Conservation (phyloP, 2,888 invertebrate species). For the Tetheella fluctuosa region DNA sequence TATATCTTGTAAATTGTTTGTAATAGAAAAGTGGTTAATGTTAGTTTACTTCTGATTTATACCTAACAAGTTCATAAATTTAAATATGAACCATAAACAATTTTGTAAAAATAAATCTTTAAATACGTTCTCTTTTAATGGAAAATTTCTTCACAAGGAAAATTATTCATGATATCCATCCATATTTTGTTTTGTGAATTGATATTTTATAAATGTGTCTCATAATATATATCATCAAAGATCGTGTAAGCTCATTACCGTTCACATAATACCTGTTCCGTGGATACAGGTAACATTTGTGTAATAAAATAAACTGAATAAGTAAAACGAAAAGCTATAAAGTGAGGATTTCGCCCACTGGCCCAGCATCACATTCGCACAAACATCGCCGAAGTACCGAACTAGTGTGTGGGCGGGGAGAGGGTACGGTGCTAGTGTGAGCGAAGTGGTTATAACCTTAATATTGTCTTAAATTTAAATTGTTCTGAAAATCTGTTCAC, state of each 20-base stretch:
- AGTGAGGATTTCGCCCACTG: conserved; percentile 74
- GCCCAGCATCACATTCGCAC: conserved; percentile 59
- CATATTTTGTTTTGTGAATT: neutral
- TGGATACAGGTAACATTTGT: conserved; percentile 33
- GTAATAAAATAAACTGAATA: conserved; percentile 63
- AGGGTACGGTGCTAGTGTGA: conserved; percentile 33
- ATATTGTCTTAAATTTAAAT: no score
- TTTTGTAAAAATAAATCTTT: no score
- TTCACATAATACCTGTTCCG: conserved; percentile 26
- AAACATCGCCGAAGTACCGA: conserved; percentile 59
- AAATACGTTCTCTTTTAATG: no score
- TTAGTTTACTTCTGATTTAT: no score
- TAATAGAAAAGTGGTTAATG: no score
- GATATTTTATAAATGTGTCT: neutral
- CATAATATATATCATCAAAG: conserved; percentile 19
- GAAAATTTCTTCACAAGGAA: neutral
- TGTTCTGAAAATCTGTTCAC: no score
- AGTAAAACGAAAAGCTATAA: conserved; percentile 66
- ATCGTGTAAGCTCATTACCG: conserved; percentile 31
- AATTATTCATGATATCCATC: neutral
- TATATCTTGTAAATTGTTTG: no score
- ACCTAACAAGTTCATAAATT: no score
- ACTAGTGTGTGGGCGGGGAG: conserved; percentile 54
- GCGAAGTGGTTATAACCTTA: conserved; percentile 17
- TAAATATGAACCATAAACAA: no score